Percentiles rank a stretch among this genome's conserved stretches.
Conservation (phyloP, 2,888 invertebrate genomes). For the Cephus spinipes region DNA sequence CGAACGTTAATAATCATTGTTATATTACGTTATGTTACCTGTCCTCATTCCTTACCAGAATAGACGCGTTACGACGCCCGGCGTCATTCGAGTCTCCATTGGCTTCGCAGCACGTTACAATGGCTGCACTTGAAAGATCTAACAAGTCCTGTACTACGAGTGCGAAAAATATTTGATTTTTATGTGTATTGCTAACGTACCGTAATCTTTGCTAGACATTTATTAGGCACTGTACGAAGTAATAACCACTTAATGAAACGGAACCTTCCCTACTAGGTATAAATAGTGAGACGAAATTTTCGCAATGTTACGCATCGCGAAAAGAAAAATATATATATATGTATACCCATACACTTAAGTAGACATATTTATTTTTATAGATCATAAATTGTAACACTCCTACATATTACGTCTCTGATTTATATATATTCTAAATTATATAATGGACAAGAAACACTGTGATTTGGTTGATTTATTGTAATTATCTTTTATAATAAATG, state of each 20-base stretch:
- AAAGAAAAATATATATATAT: neutral
- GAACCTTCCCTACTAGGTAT: neutral
- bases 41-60: neutral
- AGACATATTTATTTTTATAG: neutral
- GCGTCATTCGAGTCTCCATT: neutral
- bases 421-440: neutral
- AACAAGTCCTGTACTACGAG: neutral
- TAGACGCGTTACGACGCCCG: neutral
- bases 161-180: neutral
- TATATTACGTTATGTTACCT: neutral
- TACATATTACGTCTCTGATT: neutral
- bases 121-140: neutral
- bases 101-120: neutral
- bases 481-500: neutral
- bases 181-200: neutral
- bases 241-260: neutral
- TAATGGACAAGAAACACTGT: neutral
- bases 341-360: neutral
- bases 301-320: neutral
- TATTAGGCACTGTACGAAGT: neutral
- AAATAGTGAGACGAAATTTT: neutral
- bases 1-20: neutral
- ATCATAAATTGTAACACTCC: neutral
- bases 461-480: neutral
- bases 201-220: neutral